Evolutionary conservation across 2,888 invertebrate species (phyloP), one percentile per base, ranked within the genome.

Genomic region (Encarsia formosa): DNA sequence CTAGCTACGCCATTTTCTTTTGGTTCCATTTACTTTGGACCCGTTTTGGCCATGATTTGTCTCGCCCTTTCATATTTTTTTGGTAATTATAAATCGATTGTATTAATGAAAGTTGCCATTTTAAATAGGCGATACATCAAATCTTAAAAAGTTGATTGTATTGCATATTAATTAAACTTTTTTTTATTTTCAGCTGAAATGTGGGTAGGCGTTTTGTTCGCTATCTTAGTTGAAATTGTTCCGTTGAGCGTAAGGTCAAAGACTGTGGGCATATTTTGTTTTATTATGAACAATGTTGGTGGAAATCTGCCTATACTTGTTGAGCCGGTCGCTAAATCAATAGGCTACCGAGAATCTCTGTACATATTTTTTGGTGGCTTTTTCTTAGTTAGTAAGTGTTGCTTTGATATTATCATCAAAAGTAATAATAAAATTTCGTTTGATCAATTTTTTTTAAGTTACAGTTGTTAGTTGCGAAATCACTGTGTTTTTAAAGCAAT

Each of bases 201-300:
- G 91, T 93, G 92, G 92, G 92, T 92, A 74, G 92, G 92, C 42
- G 91, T 93, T 58, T 84, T 92, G 3, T 92, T 92, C 73, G 91
- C 92, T 3, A 88, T 92, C 66, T 79, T 93, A 2, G 91, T 93
- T 2, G 92, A 92, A 76, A 88, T 92, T 57, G 91, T 92, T 2
- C 91, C 91, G 0, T 67, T 89, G 40, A 81, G 85, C 5, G 83
- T 91, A 13, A 80, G 92, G 40, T 91, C 91, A 4, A 90, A 91
- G 32, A 88, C 90, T 0, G 85, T 92, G 13, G 92, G 91, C 0
- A 82, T 91, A 26, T 92, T 92, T 70, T 79, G 92, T 34, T 93
- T 93, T 74, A 88, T 92, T 2, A 92, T 92, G 89, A 92, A 92
- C 77, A 93, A 92, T 75, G 84, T 92, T 55, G 92, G 92, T 5